A percentile compares a stretch with the other conserved stretches of the same genome.
Conservation (phyloP, 1,140 invertebrate species). For the Ptiloglossa arizonensis region DNA sequence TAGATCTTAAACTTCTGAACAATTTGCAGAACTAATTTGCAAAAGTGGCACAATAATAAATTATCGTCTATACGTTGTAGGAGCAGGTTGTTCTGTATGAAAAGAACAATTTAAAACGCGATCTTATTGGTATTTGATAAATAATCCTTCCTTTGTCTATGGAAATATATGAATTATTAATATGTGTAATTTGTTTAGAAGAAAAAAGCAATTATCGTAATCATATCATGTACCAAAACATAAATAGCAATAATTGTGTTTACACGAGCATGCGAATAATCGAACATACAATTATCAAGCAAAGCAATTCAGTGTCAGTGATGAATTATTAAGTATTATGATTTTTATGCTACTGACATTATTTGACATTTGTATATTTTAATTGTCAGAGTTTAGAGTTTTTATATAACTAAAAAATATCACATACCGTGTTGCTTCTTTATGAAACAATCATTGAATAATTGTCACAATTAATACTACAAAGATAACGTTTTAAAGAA, state of each 20-base stretch:
- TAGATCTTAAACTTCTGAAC: neutral
- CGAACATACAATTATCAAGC: neutral
- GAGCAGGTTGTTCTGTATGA: neutral
- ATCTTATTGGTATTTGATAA: slow-evolving; percentile 35
- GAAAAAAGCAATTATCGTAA: slow-evolving; percentile 53
- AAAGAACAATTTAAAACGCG: slow-evolving; percentile 4
- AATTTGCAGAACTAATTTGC: slow-evolving; percentile 10
- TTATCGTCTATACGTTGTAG: slow-evolving; percentile 29
- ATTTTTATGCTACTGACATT: slow-evolving; percentile 1
- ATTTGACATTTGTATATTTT: neutral
- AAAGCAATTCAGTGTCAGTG: no score
- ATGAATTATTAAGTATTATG: no score
- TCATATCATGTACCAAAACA: slow-evolving; percentile 44
- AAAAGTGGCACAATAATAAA: slow-evolving; percentile 39
- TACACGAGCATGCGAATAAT: slow-evolving; percentile 9
- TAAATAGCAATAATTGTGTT: slow-evolving; percentile 40
- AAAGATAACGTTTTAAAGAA: neutral
- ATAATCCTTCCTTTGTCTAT: neutral
- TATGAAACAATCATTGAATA: neutral
- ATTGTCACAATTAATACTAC: neutral
- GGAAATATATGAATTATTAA: neutral
- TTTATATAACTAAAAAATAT: neutral
- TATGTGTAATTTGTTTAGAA: slow-evolving; percentile 9
- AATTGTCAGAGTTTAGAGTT: neutral
- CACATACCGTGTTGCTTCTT: slow-evolving; percentile 3